These are phyloP conservation scores for Argya squamiceps DNA, from an alignment of 2,797 vertebrate species.

Conservation along the genomic window DNA sequence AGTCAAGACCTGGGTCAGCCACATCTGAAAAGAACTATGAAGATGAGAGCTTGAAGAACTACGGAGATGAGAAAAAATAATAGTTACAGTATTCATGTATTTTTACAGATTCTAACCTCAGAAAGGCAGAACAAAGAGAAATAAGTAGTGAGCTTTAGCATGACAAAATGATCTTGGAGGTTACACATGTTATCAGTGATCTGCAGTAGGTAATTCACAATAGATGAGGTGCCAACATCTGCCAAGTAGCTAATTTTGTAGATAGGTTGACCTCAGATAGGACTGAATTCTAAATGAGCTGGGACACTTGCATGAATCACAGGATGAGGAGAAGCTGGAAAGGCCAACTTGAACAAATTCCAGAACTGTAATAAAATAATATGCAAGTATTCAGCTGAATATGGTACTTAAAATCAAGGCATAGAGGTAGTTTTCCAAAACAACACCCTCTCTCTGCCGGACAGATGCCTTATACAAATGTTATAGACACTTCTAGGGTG, in stretches of 20 bases:
- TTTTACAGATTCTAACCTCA: background rate
- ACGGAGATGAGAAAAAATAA: background rate
- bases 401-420: background rate
- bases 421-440: background rate
- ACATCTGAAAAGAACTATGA: background rate
- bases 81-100: accelerated
- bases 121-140: background rate
- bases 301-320: background rate
- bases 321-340: background rate
- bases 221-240: background rate
- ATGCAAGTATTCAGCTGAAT: background rate
- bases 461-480: background rate
- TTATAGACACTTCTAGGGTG: background rate
- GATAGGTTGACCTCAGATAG: background rate
- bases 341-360: background rate
- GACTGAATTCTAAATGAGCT: background rate
- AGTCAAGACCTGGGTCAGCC: background rate
- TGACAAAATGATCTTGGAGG: background rate
- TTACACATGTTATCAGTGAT: background rate
- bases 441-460: background rate
- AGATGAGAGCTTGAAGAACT: background rate
- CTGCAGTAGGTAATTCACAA: background rate
- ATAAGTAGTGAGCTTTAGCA: background rate
- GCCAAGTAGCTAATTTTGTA: background rate
- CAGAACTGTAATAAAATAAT: background rate